Base-by-base conservation (phyloP, 2,888 invertebrate species). In the Cheilosia variabilis region DNA sequence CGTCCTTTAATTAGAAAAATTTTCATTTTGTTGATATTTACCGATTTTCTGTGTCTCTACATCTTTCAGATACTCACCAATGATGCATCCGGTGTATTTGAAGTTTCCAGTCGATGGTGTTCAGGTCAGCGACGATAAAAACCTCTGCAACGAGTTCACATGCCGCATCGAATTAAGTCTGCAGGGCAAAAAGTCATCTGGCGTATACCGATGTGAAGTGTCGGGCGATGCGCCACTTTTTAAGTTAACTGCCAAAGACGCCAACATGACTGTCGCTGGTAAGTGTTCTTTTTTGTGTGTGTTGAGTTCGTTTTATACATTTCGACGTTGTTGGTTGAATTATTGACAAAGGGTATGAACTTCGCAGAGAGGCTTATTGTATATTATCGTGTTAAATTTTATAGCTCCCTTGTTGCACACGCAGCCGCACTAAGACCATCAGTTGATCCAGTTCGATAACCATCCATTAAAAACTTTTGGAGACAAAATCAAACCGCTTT, bases 171-270 rank as follows among this genome's bases (percentile, higher is more conserved):
- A 91, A 60, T 88, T 92, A 66, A 89, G 89, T 87, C 88, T 90
- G 87, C 89, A 91, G 89, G 90, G 90, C 77, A 87, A 89, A 87
- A 90, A 90, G 78, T 90, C 92, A 66, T 89, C 91, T 66, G 94
- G 94, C 45, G 93, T 93, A 53, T 95, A 94, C 88, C 91, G 93
- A 76, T 95, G 94, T 89, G 94, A 94, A 90, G 93, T 94, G 55
- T 94, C 94, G 81, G 93, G 93, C 68, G 94, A 94, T 90, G 93
- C 93, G 6, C 94, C 94, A 1, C 93, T 93, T 72, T 94, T 94
- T 88, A 92, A 93, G 87, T 91, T 94, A 75, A 93, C 93, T 15
- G 93, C 93, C 47, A 92, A 93, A 84, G 93, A 93, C 24, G 93
- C 93, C 87, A 94, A 94, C 88, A 93, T 94, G 90, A 94, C 93